phyloP scores from a whole-genome alignment of 1,140 invertebrate genomes.

The Rhynchophorus ferrugineus region DNA sequence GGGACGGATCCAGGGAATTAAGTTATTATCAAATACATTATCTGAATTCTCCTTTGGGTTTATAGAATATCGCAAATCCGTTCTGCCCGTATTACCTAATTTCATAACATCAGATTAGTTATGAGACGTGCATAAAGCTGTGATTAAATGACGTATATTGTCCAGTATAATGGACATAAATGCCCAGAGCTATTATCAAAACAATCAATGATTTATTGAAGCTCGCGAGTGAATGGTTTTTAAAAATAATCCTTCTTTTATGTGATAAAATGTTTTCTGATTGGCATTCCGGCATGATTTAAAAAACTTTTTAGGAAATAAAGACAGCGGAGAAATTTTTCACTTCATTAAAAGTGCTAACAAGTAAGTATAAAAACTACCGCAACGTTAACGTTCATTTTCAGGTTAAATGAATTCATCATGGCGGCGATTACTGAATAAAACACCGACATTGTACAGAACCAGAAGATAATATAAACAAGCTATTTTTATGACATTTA shows the following conservation, averaged over 20 bases:
- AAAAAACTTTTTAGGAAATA: not conserved
- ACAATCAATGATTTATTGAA: not conserved
- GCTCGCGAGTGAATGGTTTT: not conserved
- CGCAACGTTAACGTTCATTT: not conserved
- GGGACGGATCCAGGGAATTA: too few species aligned
- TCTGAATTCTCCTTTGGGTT: too few species aligned
- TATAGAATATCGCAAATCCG: too few species aligned
- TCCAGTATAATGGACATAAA: conserved; percentile 1
- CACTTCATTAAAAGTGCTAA: not conserved
- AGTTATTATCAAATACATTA: too few species aligned
- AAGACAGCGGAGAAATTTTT: too few species aligned
- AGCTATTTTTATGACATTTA: not conserved
- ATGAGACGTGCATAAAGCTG: not conserved
- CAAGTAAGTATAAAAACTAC: not conserved
- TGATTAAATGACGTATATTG: conserved; percentile 9
- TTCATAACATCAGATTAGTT: not conserved
- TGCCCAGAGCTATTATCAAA: not conserved
- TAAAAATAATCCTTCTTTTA: not conserved
- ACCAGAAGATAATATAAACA: too few species aligned
- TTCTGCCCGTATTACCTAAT: not conserved
- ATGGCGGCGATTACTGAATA: not conserved
- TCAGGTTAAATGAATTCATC: not conserved
- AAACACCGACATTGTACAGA: too few species aligned
- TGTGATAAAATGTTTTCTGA: not conserved
- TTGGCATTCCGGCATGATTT: too few species aligned